Evolutionary conservation across 35 echinoderm and acorn worm genomes (phyloP), one percentile per base, ranked within the genome.

Genomic region (Strongylocentrotus purpuratus): DNA sequence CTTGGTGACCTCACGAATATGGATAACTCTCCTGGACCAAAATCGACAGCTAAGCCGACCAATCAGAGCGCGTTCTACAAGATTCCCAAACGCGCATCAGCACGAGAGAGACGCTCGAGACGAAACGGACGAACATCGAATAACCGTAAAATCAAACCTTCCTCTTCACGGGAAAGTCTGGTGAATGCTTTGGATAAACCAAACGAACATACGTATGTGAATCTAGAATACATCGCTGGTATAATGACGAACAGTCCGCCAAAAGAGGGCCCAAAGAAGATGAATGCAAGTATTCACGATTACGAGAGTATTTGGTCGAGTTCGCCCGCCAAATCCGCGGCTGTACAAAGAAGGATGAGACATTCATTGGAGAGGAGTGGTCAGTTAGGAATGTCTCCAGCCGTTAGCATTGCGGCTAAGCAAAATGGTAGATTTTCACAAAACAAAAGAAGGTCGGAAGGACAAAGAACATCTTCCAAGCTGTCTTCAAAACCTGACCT

Each of bases 1-100:
- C 91, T 93, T 50, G 91, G 91, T 58, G 91, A 93, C 46, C 91
- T 93, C 5, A 93, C 91, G 31, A 93, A 93, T 45, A 93, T 22
- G 7, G 46, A 93, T 47, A 93, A 28, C 25, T 89, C 87, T 33
- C 33, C 87, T 22, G 91, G 47, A 48, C 11, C 11, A 31, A 93
- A 93, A 58, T 5, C 91, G 5, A 31, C 13, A 9, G 9, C 91
- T 25, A 50, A 31, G 48, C 13, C 10, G 13, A 3, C 46, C 14
- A 93, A 31, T 32, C 32, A 93, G 22, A 93, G 91, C 28, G 91
- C 91, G 0, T 93, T 93, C 48, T 58, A 58, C 46, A 47, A 58
- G n/a, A 50, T 93, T n/a, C 91, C 91, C 14, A 33, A 46, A 58
- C 91, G 91, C 9, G n/a, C 31, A 32, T 93, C 91, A 5, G 91